Conservation (phyloP, 2,888 invertebrate species). For the Epinotia demarniana region DNA sequence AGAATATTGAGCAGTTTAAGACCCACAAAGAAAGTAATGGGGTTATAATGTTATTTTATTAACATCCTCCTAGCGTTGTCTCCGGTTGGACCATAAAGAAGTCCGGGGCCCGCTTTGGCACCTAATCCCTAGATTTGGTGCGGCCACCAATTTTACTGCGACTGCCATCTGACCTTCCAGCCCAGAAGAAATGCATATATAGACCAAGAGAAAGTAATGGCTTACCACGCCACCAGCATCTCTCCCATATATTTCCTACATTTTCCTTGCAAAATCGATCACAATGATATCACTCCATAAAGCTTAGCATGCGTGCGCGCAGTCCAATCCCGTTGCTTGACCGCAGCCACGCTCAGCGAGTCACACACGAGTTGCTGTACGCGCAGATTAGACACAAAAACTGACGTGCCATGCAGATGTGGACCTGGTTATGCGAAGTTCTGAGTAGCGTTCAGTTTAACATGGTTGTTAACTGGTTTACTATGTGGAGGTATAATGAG, state of each 20-base stretch:
- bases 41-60: too few species aligned
- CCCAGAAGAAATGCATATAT: too few species aligned
- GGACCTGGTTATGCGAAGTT: constrained; percentile 17
- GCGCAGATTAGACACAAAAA: constrained; percentile 32
- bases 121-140: too few species aligned
- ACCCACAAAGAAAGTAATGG: too few species aligned
- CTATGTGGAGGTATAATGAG: too few species aligned
- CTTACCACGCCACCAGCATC: background rate
- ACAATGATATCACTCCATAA: constrained; percentile 35
- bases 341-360: constrained; percentile 50
- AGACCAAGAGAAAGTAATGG: too few species aligned
- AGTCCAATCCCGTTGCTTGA: constrained; percentile 57
- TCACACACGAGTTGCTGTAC: constrained; percentile 36
- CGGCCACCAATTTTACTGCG: too few species aligned
- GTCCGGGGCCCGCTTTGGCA: too few species aligned
- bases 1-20: too few species aligned
- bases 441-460: constrained; percentile 25
- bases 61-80: too few species aligned
- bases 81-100: too few species aligned
- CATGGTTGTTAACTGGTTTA: constrained; percentile 14
- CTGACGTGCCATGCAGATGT: constrained; percentile 39
- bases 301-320: constrained; percentile 43
- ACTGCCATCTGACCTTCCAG: too few species aligned
- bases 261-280: constrained; percentile 28
- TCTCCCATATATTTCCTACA: background rate